A percentile compares a stretch with the other conserved stretches of the same genome.
phyloP scores from a whole-genome alignment of 2,888 invertebrate species.

The Metallyticus violacea region DNA sequence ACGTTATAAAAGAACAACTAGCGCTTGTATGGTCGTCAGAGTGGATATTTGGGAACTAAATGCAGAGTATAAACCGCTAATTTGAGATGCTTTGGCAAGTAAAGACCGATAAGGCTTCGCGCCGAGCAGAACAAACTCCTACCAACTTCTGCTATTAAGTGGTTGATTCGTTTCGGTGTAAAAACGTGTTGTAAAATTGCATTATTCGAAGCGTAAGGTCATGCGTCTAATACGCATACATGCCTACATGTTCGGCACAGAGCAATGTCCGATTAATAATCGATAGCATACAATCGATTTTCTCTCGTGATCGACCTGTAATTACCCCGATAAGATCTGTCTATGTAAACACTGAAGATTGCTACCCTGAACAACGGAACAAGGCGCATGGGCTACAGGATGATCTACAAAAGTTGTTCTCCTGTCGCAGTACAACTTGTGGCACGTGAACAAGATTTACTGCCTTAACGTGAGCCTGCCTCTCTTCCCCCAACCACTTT shows the following conservation, averaged over 20 bases:
- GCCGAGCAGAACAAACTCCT: background rate
- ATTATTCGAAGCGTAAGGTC: background rate
- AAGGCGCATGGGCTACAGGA: background rate
- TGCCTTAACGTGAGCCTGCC: too few relatives aligned
- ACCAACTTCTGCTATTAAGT: too few relatives aligned
- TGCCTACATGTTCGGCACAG: background rate
- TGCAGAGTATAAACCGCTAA: too few relatives aligned
- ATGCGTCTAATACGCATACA: too few relatives aligned
- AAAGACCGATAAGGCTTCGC: background rate
- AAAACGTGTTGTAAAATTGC: background rate
- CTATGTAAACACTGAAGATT: background rate
- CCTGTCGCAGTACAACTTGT: background rate
- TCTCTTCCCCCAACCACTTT: too few relatives aligned
- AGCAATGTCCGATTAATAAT: background rate
- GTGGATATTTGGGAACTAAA: too few relatives aligned
- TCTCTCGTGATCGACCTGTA: background rate
- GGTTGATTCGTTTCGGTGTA: background rate
- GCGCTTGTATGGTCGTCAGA: too few relatives aligned
- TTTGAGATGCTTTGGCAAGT: too few relatives aligned
- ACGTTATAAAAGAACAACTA: too few relatives aligned
- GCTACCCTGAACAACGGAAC: background rate
- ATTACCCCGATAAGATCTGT: background rate
- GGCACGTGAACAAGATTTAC: background rate
- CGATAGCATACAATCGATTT: background rate
- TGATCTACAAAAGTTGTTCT: background rate